Conservation (phyloP, 92 coral and sea anemone species). For the Parazoanthus atlanticus region DNA sequence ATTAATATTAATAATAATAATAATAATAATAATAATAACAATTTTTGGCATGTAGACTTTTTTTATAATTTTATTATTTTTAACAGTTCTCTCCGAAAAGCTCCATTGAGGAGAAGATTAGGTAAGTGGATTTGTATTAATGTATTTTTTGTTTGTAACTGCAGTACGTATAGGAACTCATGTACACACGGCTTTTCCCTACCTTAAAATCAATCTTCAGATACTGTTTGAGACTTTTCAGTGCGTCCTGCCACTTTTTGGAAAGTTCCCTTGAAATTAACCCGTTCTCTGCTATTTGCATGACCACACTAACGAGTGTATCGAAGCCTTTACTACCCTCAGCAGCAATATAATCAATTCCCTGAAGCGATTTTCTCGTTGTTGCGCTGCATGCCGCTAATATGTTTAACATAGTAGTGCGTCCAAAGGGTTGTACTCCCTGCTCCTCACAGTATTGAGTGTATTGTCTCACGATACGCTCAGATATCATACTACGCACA, state of each 20-base stretch:
- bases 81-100: not conserved
- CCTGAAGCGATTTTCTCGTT: slow-evolving; percentile 41
- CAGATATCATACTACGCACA: slow-evolving; percentile 46
- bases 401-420: slow-evolving; percentile 21
- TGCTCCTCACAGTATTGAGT: slow-evolving; percentile 28
- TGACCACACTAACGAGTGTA: not conserved
- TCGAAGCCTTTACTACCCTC: slow-evolving; percentile 30
- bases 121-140: not conserved
- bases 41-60: not conserved
- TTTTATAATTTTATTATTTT: not conserved
- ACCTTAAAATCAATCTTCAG: slow-evolving; percentile 56
- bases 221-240: slow-evolving; percentile 53
- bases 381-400: slow-evolving; percentile 39
- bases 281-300: slow-evolving; percentile 20
- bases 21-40: not conserved
- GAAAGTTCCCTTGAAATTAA: slow-evolving; percentile 19
- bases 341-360: slow-evolving; percentile 39
- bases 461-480: slow-evolving; percentile 40
- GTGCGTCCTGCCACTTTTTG: slow-evolving; percentile 26
- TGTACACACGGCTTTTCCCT: slow-evolving; percentile 12
- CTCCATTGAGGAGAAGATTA: not conserved
- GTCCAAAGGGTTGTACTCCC: slow-evolving; percentile 29
- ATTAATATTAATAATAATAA: no score
- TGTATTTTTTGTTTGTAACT: not conserved
- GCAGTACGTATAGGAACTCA: not conserved